These are phyloP conservation scores for Catamblyrhynchus diadema DNA, from an alignment of 2,797 vertebrate species.

Conservation along the genomic window DNA sequence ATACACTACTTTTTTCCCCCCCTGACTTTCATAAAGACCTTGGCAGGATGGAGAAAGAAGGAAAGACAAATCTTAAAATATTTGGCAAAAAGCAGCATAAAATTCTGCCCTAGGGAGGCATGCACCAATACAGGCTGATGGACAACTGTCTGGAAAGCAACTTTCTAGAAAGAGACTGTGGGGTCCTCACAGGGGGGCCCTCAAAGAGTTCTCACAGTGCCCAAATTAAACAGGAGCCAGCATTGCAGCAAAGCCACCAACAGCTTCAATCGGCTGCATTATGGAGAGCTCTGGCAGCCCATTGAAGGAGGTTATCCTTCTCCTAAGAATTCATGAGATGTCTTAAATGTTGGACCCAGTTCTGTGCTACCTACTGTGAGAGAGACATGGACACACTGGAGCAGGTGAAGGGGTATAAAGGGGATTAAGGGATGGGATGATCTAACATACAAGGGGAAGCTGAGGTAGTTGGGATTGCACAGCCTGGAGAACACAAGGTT, in stretches of 20 bases:
- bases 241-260: not conserved
- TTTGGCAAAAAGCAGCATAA: not conserved
- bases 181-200: not conserved
- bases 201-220: not conserved
- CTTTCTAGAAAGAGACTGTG: not conserved
- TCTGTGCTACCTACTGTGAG: not conserved
- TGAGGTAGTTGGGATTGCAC: not conserved
- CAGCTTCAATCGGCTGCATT: not conserved
- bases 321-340: accelerated
- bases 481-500: not conserved
- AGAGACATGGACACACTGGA: not conserved
- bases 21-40: not conserved
- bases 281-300: not conserved
- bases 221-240: not conserved
- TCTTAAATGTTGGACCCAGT: not conserved
- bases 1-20: accelerated
- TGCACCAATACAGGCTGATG: not conserved
- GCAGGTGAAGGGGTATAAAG: not conserved
- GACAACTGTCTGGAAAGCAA: not conserved
- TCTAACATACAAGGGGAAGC: not conserved
- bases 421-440: not conserved
- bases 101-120: not conserved
- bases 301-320: not conserved
- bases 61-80: not conserved
- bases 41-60: not conserved